phyloP scores from a whole-genome alignment of 2,888 invertebrate species.

The Ryuthela nishihirai region DNA sequence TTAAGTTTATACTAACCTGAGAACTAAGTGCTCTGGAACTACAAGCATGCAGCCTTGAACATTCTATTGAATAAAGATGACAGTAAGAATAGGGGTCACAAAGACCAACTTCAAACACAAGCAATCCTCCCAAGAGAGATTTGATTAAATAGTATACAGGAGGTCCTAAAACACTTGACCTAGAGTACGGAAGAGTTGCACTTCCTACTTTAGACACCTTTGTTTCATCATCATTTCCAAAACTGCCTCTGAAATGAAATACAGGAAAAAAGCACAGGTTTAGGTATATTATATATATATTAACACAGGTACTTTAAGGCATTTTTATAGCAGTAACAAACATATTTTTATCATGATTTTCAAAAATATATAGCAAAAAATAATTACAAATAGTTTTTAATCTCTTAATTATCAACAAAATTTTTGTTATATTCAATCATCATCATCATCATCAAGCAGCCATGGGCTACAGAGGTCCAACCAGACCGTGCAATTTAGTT shows the following conservation, averaged over 20 bases:
- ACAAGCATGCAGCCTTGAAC: constrained; percentile 56
- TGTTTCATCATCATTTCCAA: constrained; percentile 20
- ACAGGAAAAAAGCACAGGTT: background rate
- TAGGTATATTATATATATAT: no score
- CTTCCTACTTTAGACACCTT: background rate
- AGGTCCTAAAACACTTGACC: constrained; percentile 5
- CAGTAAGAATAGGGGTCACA: constrained; percentile 68
- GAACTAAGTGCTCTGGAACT: constrained; percentile 56
- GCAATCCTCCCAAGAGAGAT: constrained; percentile 64
- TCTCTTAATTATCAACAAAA: no score
- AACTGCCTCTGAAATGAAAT: background rate
- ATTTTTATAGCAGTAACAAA: no score
- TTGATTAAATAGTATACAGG: constrained; percentile 50
- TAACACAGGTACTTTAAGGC: no score
- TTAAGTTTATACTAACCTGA: constrained; percentile 54
- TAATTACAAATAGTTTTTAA: no score
- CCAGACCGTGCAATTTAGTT: no score
- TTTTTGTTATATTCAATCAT: no score
- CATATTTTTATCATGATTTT: no score
- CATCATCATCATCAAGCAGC: no score
- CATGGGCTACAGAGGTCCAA: no score
- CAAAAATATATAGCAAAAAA: no score
- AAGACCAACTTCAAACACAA: constrained; percentile 65
- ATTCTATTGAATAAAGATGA: constrained; percentile 64
- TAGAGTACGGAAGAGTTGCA: background rate